These are phyloP conservation scores for Unio delphinus DNA, from an alignment of 2,888 invertebrate species.

Conservation along the genomic window DNA sequence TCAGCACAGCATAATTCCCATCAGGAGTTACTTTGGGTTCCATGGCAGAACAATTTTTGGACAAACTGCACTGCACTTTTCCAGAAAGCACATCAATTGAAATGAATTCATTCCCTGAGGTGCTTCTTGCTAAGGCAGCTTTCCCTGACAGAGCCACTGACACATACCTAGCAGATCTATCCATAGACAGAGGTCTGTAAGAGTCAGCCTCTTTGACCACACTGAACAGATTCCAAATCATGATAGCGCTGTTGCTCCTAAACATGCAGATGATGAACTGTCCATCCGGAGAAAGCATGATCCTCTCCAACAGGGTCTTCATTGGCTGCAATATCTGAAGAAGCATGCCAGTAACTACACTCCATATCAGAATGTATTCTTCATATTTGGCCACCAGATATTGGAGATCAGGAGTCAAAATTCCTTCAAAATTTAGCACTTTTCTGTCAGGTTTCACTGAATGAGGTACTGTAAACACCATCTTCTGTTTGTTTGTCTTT, in stretches of 20 bases:
- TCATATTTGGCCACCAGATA: slow-evolving; percentile 41
- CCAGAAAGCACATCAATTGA: slow-evolving; percentile 37
- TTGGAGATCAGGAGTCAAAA: slow-evolving; percentile 29
- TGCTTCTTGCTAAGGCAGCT: slow-evolving; percentile 35
- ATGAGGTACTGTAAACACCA: slow-evolving; percentile 29
- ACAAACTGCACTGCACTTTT: slow-evolving; percentile 19
- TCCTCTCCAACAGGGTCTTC: slow-evolving; percentile 16
- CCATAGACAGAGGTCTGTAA: slow-evolving; percentile 36
- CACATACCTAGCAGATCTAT: slow-evolving; percentile 40
- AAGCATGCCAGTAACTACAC: slow-evolving; percentile 22
- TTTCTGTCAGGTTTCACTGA: slow-evolving; percentile 29
- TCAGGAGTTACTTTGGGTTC: slow-evolving; percentile 34
- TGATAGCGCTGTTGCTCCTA: slow-evolving; percentile 31
- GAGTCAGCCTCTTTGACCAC: slow-evolving; percentile 17
- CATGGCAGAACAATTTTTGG: slow-evolving; percentile 36
- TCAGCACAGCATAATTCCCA: slow-evolving; percentile 41
- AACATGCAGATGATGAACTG: slow-evolving; percentile 30
- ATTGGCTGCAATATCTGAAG: slow-evolving; percentile 30
- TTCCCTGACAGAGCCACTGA: slow-evolving; percentile 19
- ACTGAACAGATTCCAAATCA: slow-evolving; percentile 33
- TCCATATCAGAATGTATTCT: slow-evolving; percentile 35
- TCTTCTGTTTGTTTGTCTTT: slow-evolving; percentile 24
- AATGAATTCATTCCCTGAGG: slow-evolving; percentile 31
- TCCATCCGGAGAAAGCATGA: slow-evolving; percentile 28
- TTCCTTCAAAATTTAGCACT: slow-evolving; percentile 31